A percentile compares a stretch with the other conserved stretches of the same genome.
Evolutionary conservation across 2,888 invertebrate species (phyloP).

Genomic region (Andrena dorsata): DNA sequence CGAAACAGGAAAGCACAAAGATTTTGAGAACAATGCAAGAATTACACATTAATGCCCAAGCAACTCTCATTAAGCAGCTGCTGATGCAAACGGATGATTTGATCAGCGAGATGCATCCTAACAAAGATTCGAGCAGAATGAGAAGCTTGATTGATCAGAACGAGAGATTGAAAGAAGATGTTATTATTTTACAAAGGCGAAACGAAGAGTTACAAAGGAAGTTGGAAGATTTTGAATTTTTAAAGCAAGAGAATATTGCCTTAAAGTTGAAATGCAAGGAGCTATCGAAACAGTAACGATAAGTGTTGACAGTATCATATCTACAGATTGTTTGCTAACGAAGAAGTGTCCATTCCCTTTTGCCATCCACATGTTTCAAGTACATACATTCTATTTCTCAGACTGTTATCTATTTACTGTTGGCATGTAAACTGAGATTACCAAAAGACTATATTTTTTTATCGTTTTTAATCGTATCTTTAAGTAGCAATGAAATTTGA

Average conservation of each 20-base stretch:
- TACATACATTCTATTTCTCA: slow-evolving; percentile 8
- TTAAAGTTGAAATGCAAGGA: slow-evolving; percentile 78
- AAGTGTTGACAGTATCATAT: background rate
- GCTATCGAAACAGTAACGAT: slow-evolving; percentile 55
- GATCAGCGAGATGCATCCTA: slow-evolving; percentile 71
- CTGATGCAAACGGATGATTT: slow-evolving; percentile 79
- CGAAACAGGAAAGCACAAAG: slow-evolving; percentile 79
- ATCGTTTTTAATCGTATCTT: slow-evolving; percentile 42
- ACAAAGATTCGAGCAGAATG: slow-evolving; percentile 68
- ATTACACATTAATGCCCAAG: slow-evolving; percentile 79
- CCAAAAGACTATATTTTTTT: slow-evolving; percentile 48
- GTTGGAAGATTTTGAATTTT: slow-evolving; percentile 72
- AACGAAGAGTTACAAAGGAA: slow-evolving; percentile 77
- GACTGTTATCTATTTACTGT: slow-evolving; percentile 27
- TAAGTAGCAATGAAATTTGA: slow-evolving; percentile 5
- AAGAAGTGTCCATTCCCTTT: slow-evolving; percentile 39
- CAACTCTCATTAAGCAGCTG: slow-evolving; percentile 78
- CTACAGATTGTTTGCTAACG: slow-evolving; percentile 24
- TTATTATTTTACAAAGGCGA: slow-evolving; percentile 71
- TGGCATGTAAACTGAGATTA: slow-evolving; percentile 20
- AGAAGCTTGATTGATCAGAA: slow-evolving; percentile 77
- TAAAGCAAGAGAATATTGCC: slow-evolving; percentile 79
- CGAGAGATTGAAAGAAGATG: slow-evolving; percentile 75
- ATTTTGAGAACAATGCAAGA: slow-evolving; percentile 78
- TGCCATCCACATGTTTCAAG: slow-evolving; percentile 20